A percentile compares a stretch with the other conserved stretches of the same genome.
These are phyloP conservation scores for Protophormia terraenovae DNA, from an alignment of 2,888 invertebrate species.

Conservation along the genomic window DNA sequence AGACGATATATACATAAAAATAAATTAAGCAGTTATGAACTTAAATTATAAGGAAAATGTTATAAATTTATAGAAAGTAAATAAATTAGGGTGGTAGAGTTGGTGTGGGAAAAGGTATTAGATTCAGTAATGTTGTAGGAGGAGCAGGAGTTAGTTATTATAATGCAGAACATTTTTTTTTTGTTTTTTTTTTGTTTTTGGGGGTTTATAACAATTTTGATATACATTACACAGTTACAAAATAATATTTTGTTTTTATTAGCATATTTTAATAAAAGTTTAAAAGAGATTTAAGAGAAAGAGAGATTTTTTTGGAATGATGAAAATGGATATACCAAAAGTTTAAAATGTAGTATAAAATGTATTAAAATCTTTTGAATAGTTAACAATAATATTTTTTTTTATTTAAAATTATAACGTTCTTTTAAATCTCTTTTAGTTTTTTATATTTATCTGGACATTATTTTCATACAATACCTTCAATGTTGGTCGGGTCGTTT, in stretches of 20 bases:
- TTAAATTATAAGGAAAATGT: neutral
- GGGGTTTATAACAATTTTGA: slow-evolving; percentile 5
- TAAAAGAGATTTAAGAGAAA: neutral
- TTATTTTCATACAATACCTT: slow-evolving; percentile 15
- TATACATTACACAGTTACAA: slow-evolving; percentile 12
- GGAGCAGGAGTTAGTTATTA: neutral
- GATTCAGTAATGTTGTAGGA: neutral
- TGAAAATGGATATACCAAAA: neutral
- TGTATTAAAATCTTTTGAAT: no score
- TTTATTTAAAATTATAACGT: neutral
- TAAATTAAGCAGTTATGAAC: neutral
- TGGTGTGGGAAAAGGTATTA: neutral
- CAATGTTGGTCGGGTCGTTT: neutral
- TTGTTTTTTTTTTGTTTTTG: neutral
- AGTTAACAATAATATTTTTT: neutral
- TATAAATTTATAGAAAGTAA: neutral
- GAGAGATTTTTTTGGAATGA: neutral
- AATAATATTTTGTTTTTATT: neutral
- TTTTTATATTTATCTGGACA: neutral
- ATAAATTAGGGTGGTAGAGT: neutral
- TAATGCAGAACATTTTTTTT: neutral
- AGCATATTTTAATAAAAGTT: neutral
- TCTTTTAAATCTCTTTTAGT: slow-evolving; percentile 2
- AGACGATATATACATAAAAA: slow-evolving; percentile 42
- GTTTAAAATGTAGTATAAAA: no score